phyloP scores from a whole-genome alignment of 2,888 invertebrate genomes.

The Thymelicus acteon region DNA sequence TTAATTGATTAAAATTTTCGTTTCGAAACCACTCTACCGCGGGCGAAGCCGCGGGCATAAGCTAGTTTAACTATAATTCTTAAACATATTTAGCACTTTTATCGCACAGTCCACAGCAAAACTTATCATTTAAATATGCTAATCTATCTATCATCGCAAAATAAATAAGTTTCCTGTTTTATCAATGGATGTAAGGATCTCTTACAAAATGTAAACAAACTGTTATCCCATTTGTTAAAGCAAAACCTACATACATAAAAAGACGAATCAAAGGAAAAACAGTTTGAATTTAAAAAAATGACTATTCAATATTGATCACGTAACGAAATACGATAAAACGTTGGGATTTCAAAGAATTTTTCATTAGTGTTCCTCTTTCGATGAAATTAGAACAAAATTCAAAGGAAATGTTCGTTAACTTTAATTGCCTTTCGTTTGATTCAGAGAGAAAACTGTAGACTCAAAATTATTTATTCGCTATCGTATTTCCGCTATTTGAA shows the following conservation, averaged over 20 bases:
- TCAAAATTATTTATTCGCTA: constrained; percentile 24
- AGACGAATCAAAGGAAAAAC: not conserved
- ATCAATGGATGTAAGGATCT: too few relatives aligned
- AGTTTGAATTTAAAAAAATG: not conserved
- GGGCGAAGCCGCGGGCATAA: too few relatives aligned
- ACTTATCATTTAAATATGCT: too few relatives aligned
- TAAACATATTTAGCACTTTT: too few relatives aligned
- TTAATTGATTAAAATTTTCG: too few relatives aligned
- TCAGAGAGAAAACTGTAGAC: constrained; percentile 21
- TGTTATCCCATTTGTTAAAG: not conserved
- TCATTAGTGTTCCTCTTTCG: constrained; percentile 39
- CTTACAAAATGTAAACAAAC: too few relatives aligned
- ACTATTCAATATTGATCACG: constrained; percentile 19
- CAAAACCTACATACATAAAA: not conserved
- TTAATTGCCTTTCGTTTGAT: constrained; percentile 32
- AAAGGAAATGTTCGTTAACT: constrained; percentile 43
- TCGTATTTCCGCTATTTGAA: constrained; percentile 19
- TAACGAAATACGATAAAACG: constrained; percentile 10
- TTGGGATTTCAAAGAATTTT: constrained; percentile 38
- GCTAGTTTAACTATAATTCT: too few relatives aligned
- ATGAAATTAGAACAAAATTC: constrained; percentile 39
- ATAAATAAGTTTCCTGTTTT: too few relatives aligned
- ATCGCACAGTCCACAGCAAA: too few relatives aligned
- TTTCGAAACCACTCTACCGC: too few relatives aligned
- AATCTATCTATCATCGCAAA: too few relatives aligned